Conservation (phyloP, 1,140 invertebrate species). For the Nymphalis io region DNA sequence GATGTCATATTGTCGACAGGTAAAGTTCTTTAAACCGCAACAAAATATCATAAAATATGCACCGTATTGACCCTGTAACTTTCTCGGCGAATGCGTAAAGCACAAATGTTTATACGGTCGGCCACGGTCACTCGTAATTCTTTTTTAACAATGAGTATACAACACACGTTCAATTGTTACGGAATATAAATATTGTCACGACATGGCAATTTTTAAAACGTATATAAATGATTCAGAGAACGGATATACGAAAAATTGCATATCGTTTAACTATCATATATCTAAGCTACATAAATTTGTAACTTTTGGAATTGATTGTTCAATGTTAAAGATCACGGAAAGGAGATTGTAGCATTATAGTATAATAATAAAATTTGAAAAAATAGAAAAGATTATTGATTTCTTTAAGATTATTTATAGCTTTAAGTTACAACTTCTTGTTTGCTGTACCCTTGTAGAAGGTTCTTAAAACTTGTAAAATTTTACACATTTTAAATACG, state of each 20-base stretch:
- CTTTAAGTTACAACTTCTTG: background rate
- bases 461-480: background rate
- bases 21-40: conserved; percentile 11
- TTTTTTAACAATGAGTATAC: conserved; percentile 42
- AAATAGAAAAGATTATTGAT: background rate
- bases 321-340: background rate
- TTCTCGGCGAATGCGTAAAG: conserved; percentile 34
- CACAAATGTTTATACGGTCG: conserved; percentile 38
- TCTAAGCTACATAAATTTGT: too few species aligned
- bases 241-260: background rate
- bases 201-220: conserved; percentile 23
- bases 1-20: background rate
- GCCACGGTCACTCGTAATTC: conserved; percentile 39
- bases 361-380: background rate
- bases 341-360: background rate
- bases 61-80: conserved; percentile 34
- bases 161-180: conserved; percentile 36
- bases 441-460: background rate
- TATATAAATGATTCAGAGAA: background rate
- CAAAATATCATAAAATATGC: conserved; percentile 25
- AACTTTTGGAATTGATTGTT: too few species aligned
- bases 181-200: conserved; percentile 35
- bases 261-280: background rate
- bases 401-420: background rate
- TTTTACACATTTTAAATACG: background rate